Conservation (phyloP, 1,140 invertebrate genomes). For the Spodoptera litura region DNA sequence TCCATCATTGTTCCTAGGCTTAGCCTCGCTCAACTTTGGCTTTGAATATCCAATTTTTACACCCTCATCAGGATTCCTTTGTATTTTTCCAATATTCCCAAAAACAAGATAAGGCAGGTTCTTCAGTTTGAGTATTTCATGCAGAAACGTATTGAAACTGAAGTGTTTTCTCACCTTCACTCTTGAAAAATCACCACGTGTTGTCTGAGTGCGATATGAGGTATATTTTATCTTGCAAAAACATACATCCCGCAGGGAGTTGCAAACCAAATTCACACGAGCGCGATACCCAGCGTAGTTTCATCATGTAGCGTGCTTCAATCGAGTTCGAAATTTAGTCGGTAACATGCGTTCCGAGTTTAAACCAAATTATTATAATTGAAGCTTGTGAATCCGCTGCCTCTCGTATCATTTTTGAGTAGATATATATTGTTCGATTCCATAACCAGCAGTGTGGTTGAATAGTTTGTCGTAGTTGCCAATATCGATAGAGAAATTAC, state of each 20-base stretch:
- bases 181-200: not conserved
- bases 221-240: constrained; percentile 21
- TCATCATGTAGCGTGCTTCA: not conserved
- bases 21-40: no score
- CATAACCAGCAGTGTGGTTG: no score
- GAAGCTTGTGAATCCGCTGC: no score
- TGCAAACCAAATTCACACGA: constrained; percentile 4
- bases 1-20: no score
- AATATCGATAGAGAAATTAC: no score
- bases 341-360: not conserved
- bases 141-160: not conserved
- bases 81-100: constrained; percentile 4
- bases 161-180: constrained; percentile 8
- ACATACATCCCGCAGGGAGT: not conserved
- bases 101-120: constrained; percentile 24
- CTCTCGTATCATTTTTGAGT: no score
- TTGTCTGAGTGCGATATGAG: constrained; percentile 12
- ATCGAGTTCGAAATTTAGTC: not conserved
- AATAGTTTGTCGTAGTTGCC: no score
- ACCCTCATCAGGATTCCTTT: not conserved
- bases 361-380: not conserved
- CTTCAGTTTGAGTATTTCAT: not conserved
- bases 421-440: no score
- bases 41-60: constrained; percentile 3
- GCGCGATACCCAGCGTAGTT: not conserved